Evolutionary conservation across 2,113 vertebrate genomes (phyloP).

Genomic region (Diadophis punctatus): DNA sequence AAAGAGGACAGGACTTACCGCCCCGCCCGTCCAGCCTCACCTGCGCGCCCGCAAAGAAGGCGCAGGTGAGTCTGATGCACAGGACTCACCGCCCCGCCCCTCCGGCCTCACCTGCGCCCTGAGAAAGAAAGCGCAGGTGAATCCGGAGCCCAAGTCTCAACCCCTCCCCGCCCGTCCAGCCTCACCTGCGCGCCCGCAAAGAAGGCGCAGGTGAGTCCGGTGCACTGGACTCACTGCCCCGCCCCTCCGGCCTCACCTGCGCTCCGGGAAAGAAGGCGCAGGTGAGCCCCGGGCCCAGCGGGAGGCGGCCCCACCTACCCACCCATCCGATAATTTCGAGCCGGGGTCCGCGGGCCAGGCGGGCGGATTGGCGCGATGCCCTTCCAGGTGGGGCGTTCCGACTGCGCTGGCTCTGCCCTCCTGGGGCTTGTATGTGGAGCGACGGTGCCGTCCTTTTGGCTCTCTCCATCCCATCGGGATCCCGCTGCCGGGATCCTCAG

Average conservation of each 20-base stretch:
- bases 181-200: neutral
- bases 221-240: no score
- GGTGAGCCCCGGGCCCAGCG: neutral
- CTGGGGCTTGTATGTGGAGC: neutral
- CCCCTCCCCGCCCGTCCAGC: neutral
- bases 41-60: no score
- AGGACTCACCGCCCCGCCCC: no score
- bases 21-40: no score
- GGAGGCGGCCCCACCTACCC: neutral
- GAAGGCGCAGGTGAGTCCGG: neutral
- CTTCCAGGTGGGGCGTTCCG: neutral
- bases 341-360: neutral
- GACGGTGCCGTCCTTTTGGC: fast-evolving
- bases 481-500: no score
- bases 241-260: no score
- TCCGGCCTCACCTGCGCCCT: no score
- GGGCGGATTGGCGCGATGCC: neutral
- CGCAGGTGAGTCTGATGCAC: no score
- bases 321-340: neutral
- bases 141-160: no score
- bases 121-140: neutral
- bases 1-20: no score
- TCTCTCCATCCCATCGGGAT: neutral
- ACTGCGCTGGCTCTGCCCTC: neutral
- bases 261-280: neutral